phyloP scores from a whole-genome alignment of 2,797 vertebrate genomes.

The Apodemus agrarius region DNA sequence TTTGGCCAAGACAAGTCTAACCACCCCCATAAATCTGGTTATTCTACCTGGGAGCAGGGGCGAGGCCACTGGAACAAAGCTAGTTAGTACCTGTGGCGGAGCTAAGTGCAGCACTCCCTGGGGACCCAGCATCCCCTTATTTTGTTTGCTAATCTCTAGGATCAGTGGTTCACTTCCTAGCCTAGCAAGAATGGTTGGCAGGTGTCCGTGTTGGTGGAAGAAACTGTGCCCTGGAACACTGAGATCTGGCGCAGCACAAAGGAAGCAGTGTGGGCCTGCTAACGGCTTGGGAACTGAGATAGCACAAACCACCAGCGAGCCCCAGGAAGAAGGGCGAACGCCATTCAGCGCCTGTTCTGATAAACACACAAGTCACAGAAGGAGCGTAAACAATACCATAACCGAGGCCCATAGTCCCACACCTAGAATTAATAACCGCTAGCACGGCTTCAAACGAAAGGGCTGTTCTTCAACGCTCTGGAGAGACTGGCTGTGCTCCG shows the following conservation, averaged over 20 bases:
- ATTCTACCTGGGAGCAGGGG: background rate
- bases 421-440: background rate
- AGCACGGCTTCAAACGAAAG: background rate
- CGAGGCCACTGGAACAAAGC: background rate
- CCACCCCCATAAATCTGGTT: background rate
- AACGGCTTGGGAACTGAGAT: conserved; percentile 32
- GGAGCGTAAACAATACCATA: background rate
- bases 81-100: background rate
- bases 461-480: background rate
- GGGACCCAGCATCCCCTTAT: conserved; percentile 38
- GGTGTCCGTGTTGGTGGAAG: background rate
- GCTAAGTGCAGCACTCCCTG: background rate
- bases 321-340: background rate
- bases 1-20: background rate
- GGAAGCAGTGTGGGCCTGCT: conserved; percentile 8
- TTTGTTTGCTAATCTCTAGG: conserved; percentile 72
- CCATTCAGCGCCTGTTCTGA: conserved; percentile 11
- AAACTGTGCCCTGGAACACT: conserved; percentile 16
- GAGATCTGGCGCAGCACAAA: conserved; percentile 41
- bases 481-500: background rate
- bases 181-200: conserved; percentile 76
- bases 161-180: conserved; percentile 70
- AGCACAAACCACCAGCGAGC: background rate
- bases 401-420: conserved; percentile 21
- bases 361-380: background rate